A percentile compares a stretch with the other conserved stretches of the same genome.
Evolutionary conservation across 1,140 invertebrate genomes (phyloP).

Genomic region (Piezodorus guildinii): DNA sequence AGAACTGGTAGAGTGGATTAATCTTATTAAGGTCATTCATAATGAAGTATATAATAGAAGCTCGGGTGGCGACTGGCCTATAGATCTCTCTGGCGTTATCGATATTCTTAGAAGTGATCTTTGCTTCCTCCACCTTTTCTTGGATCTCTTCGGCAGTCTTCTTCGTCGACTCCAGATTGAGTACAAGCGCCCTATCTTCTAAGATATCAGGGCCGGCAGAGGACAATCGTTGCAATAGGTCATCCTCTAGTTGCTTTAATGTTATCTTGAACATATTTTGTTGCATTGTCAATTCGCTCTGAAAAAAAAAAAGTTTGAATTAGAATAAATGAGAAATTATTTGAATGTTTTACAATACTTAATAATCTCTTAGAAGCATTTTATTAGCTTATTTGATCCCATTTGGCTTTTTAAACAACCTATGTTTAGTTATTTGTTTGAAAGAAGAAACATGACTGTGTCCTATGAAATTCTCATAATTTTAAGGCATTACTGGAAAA

Average conservation of each 20-base stretch:
- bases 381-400: no score
- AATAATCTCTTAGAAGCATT: no score
- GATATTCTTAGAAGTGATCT: constrained; percentile 73
- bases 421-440: no score
- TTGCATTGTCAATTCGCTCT: constrained; percentile 68
- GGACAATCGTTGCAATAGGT: constrained; percentile 70
- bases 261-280: constrained; percentile 93
- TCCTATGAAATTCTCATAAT: no score
- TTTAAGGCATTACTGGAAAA: no score
- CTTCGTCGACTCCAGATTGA: constrained; percentile 88
- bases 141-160: constrained; percentile 84
- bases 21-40: constrained; percentile 87
- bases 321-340: not conserved
- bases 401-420: no score
- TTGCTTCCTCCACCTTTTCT: constrained; percentile 71
- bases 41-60: constrained; percentile 88
- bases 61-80: constrained; percentile 68
- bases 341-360: no score
- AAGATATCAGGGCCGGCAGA: constrained; percentile 83
- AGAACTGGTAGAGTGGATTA: constrained; percentile 94
- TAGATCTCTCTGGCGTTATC: constrained; percentile 84
- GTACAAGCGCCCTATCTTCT: constrained; percentile 77
- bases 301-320: constrained; percentile 22
- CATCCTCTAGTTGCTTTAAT: constrained; percentile 81
- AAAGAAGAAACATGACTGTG: no score